phyloP scores from a whole-genome alignment of 92 coral and sea anemone species.

The Heteractis magnifica region DNA sequence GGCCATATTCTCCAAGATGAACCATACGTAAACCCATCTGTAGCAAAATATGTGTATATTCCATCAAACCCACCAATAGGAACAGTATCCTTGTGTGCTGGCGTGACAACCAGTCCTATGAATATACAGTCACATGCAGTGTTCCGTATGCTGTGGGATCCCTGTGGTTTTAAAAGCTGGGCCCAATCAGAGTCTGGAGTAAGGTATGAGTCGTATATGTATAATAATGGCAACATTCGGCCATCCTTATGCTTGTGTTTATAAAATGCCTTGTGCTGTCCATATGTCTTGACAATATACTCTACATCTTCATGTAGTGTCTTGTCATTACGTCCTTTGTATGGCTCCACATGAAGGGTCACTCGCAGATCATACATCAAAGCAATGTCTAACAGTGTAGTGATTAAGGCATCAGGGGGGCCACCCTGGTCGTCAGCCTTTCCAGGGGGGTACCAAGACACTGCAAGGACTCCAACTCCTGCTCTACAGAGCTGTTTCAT shows the following conservation, averaged over 20 bases:
- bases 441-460: conserved; percentile 93
- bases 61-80: conserved; percentile 97
- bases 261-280: conserved; percentile 81
- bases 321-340: conserved; percentile 73
- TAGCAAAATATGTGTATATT: conserved; percentile 94
- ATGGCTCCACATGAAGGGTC: conserved; percentile 88
- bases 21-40: conserved; percentile 84
- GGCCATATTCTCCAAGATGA: conserved; percentile 87
- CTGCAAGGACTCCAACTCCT: conserved; percentile 86
- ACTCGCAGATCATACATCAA: conserved; percentile 66
- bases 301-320: conserved; percentile 80
- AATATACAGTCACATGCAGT: conserved; percentile 90
- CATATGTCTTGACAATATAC: conserved; percentile 69
- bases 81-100: conserved; percentile 63
- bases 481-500: conserved; percentile 86
- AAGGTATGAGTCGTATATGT: conserved; percentile 90
- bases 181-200: conserved; percentile 88
- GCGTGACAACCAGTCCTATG: conserved; percentile 84
- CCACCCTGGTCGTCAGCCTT: conserved; percentile 88
- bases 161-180: conserved; percentile 63
- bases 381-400: conserved; percentile 68
- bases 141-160: conserved; percentile 80
- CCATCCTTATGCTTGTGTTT: conserved; percentile 68
- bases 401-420: conserved; percentile 67
- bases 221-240: conserved; percentile 68